Conservation (phyloP, 2,888 invertebrate genomes). For the Mantis religiosa region DNA sequence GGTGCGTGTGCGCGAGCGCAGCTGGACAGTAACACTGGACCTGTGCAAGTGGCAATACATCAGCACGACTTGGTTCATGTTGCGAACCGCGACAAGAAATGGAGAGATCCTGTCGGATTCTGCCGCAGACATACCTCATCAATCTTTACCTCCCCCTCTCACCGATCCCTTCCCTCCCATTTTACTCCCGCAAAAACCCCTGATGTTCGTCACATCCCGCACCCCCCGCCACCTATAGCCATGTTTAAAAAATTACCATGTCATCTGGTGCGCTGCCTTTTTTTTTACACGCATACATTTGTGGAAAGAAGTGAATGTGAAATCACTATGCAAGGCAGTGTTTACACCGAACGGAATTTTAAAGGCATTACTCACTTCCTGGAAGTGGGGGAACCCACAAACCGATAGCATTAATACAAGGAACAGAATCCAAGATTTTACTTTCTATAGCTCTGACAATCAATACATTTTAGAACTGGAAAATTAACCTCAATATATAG, state of each 20-base stretch:
- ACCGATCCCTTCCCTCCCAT: not conserved
- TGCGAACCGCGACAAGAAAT: not conserved
- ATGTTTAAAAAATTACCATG: constrained; percentile 7
- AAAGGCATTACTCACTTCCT: not conserved
- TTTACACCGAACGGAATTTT: not conserved
- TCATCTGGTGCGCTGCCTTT: not conserved
- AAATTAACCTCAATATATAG: too few relatives aligned
- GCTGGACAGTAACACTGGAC: not conserved
- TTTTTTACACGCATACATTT: not conserved
- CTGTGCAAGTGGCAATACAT: constrained; percentile 1
- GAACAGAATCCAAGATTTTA: too few relatives aligned
- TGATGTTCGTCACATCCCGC: not conserved
- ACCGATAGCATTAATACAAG: not conserved
- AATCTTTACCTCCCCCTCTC: not conserved
- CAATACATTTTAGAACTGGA: too few relatives aligned
- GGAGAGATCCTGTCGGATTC: constrained; percentile 1
- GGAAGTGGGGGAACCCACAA: not conserved
- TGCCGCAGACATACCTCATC: not conserved
- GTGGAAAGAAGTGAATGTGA: not conserved
- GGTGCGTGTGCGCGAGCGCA: too few relatives aligned
- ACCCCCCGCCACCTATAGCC: not conserved
- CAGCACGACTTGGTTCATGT: not conserved
- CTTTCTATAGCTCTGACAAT: too few relatives aligned
- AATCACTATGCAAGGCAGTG: not conserved
- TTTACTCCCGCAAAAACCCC: not conserved